phyloP scores from a whole-genome alignment of 2,113 vertebrate genomes.

The Ochotona curzoniae region DNA sequence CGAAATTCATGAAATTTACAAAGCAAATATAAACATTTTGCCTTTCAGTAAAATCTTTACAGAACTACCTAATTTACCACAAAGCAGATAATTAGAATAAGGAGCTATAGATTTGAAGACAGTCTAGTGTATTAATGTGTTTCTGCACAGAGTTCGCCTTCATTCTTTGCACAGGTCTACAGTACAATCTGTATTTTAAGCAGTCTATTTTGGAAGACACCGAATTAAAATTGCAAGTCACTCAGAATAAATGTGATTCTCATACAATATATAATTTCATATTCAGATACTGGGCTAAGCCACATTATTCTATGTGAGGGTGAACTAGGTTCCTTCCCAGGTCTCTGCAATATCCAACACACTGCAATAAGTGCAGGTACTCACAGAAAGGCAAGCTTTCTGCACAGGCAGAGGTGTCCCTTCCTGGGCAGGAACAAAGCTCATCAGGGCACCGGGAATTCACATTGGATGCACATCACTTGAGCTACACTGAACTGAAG shows the following conservation, averaged over 20 bases:
- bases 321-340: slow-evolving; percentile 57
- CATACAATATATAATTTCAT: slow-evolving; percentile 28
- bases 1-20: slow-evolving; percentile 69
- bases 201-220: slow-evolving; percentile 5
- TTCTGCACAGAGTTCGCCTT: neutral
- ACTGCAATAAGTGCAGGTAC: slow-evolving; percentile 46
- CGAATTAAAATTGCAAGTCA: slow-evolving; percentile 33
- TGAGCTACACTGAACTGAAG: slow-evolving; percentile 37
- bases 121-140: slow-evolving; percentile 4
- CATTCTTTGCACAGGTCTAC: neutral
- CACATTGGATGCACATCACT: neutral
- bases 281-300: slow-evolving; percentile 36
- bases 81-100: slow-evolving; percentile 21
- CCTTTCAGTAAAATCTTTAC: slow-evolving; percentile 63
- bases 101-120: neutral
- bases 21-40: slow-evolving; percentile 71
- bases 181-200: neutral
- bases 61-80: slow-evolving; percentile 10
- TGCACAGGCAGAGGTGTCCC: slow-evolving; percentile 40
- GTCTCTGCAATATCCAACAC: slow-evolving; percentile 39
- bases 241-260: slow-evolving; percentile 50
- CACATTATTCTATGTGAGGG: slow-evolving; percentile 45
- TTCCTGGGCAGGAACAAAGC: slow-evolving; percentile 28
- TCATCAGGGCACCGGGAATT: slow-evolving; percentile 38
- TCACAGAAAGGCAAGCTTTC: slow-evolving; percentile 2